Conservation (phyloP, 2,113 vertebrate genomes). For the Spermophilus dauricus region DNA sequence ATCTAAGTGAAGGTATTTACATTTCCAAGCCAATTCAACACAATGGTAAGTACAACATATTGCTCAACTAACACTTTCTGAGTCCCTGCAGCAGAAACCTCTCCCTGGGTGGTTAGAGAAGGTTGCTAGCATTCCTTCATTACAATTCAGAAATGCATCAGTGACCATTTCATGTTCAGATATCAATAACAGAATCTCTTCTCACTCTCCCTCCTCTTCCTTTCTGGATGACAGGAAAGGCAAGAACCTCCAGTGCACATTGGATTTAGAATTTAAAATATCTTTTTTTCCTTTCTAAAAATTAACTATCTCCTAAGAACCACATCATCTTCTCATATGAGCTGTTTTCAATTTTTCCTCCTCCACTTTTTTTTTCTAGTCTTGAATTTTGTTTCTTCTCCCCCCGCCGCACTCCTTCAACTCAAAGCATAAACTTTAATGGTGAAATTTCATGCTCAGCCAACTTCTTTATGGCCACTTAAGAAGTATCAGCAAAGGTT, state of each 20-base stretch:
- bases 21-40: neutral
- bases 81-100: neutral
- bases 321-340: conserved; percentile 64
- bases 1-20: neutral
- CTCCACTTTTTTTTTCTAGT: conserved; percentile 59
- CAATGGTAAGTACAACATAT: neutral
- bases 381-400: conserved; percentile 78
- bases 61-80: neutral
- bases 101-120: neutral
- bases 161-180: neutral
- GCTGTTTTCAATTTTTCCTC: conserved; percentile 74
- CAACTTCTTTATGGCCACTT: conserved; percentile 86
- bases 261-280: conserved; percentile 29
- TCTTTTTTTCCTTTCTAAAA: conserved; percentile 40
- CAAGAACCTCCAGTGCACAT: neutral
- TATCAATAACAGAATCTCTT: neutral
- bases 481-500: conserved; percentile 85
- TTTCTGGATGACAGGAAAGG: neutral
- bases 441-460: conserved; percentile 88
- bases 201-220: neutral
- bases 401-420: conserved; percentile 64
- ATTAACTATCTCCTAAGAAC: conserved; percentile 60
- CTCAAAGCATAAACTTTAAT: conserved; percentile 88
- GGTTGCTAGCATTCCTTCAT: neutral
- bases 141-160: neutral